phyloP scores from a whole-genome alignment of 2,797 vertebrate species.

The Alauda arvensis region DNA sequence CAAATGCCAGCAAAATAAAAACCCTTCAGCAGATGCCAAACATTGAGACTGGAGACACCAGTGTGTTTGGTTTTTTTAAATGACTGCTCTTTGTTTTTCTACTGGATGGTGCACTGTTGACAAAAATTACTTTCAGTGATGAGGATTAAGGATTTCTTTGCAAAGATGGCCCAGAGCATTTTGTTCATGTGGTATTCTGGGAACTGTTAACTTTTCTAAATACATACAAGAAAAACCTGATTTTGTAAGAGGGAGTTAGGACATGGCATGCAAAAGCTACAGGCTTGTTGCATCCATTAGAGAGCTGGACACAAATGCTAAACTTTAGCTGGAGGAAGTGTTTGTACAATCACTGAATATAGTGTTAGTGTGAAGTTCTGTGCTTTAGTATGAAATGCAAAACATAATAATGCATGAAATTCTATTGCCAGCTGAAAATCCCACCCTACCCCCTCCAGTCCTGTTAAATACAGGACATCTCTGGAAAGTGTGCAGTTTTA shows the following conservation, averaged over 20 bases:
- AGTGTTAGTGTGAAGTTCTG: background rate
- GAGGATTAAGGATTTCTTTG: slow-evolving; percentile 44
- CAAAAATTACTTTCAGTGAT: background rate
- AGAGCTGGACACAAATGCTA: background rate
- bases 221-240: slow-evolving; percentile 20
- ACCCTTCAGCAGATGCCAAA: background rate
- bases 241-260: background rate
- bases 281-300: background rate
- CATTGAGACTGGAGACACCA: background rate
- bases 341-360: background rate
- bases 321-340: background rate
- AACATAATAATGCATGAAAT: background rate
- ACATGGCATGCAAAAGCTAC: background rate
- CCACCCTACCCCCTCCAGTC: accelerated
- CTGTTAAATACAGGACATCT: background rate
- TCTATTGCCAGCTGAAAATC: background rate
- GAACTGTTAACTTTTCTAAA: background rate
- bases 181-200: background rate
- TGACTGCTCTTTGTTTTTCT: background rate
- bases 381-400: background rate
- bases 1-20: background rate
- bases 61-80: background rate
- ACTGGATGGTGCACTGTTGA: background rate
- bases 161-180: slow-evolving; percentile 8
- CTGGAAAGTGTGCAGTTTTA: background rate